phyloP scores from a whole-genome alignment of 2,113 vertebrate species.

The Dermatemys mawii region DNA sequence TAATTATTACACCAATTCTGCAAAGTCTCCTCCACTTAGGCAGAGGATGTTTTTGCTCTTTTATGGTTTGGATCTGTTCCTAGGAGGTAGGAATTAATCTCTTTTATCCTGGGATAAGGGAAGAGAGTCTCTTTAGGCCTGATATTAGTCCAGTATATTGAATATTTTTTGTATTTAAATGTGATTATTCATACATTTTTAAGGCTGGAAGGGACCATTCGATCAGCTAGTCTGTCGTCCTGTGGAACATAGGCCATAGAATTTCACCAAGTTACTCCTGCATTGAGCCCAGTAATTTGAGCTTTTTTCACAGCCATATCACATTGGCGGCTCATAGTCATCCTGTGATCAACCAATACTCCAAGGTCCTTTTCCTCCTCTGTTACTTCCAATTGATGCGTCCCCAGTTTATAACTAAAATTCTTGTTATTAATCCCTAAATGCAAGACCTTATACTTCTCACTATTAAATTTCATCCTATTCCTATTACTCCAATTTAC shows the following conservation, averaged over 20 bases:
- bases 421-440: no score
- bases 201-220: neutral
- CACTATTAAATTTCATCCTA: no score
- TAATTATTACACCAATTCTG: conserved; percentile 15
- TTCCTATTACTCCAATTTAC: no score
- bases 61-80: neutral
- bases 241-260: neutral
- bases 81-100: neutral
- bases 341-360: no score
- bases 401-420: no score
- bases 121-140: neutral
- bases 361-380: no score
- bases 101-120: neutral
- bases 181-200: neutral
- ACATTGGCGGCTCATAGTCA: no score
- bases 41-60: neutral
- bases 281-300: neutral
- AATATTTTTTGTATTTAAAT: neutral
- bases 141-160: neutral
- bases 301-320: no score
- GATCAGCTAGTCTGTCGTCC: neutral
- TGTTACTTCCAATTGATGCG: no score
- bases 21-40: neutral
- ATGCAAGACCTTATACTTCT: no score
- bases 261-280: neutral